Percentiles rank a stretch among this genome's conserved stretches.
These are phyloP conservation scores for Scolopax rusticola DNA, from an alignment of 2,797 vertebrate species.

Conservation along the genomic window DNA sequence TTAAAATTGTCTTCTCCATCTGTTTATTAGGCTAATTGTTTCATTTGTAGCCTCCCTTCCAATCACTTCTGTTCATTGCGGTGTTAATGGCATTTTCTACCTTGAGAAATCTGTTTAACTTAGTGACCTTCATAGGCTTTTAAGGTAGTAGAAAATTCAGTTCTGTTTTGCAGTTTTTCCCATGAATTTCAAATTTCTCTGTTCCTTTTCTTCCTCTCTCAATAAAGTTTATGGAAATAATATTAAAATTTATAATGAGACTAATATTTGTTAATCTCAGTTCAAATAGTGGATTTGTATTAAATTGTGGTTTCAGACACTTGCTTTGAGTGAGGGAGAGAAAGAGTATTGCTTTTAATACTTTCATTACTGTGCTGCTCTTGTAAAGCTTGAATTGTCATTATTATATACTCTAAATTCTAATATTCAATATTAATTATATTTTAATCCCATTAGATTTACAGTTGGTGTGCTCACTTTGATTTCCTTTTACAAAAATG, in stretches of 20 bases:
- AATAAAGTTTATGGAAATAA: constrained; percentile 50
- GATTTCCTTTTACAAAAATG: not conserved
- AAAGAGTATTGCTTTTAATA: constrained; percentile 31
- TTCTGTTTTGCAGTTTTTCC: constrained; percentile 8
- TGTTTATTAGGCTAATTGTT: constrained; percentile 55
- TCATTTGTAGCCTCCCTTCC: not conserved
- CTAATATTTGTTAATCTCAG: constrained; percentile 64
- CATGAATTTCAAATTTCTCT: constrained; percentile 19
- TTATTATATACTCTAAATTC: constrained; percentile 50
- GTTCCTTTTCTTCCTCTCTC: constrained; percentile 17
- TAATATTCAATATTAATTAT: constrained; percentile 32
- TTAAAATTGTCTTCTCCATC: not conserved
- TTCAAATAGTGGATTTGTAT: constrained; percentile 62
- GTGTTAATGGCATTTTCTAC: constrained; percentile 40
- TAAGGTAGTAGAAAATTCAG: not conserved
- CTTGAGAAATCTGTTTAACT: constrained; percentile 25
- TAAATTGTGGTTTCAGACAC: constrained; percentile 13
- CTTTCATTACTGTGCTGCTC: constrained; percentile 11
- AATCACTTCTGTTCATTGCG: not conserved
- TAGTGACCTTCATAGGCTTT: constrained; percentile 7
- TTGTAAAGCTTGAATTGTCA: constrained; percentile 44
- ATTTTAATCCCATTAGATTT: constrained; percentile 61
- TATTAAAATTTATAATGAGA: constrained; percentile 37
- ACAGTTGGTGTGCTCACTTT: not conserved
- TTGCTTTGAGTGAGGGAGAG: not conserved